Percentiles rank a stretch among this genome's conserved stretches.
Evolutionary conservation across 2,888 invertebrate genomes (phyloP).

Genomic region (Himalopsyche anomala): DNA sequence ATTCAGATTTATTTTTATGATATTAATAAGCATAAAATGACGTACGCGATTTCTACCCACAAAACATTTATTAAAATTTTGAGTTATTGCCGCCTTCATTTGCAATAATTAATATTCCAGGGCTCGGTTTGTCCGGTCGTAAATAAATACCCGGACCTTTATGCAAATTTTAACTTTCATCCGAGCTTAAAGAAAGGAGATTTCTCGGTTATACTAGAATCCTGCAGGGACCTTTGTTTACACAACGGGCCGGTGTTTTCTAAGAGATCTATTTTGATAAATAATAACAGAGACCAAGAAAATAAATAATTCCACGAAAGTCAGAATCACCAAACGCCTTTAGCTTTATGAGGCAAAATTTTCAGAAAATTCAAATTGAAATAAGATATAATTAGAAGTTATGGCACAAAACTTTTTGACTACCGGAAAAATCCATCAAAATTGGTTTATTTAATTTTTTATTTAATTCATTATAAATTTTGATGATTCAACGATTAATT

Average conservation of each 20-base stretch:
- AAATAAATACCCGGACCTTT: slow-evolving; percentile 20
- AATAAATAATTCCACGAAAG: not conserved
- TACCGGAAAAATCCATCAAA: not conserved
- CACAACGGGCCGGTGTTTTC: not conserved
- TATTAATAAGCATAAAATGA: no score
- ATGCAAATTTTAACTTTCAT: not conserved
- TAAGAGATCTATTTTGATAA: not conserved
- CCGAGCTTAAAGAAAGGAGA: slow-evolving; percentile 12
- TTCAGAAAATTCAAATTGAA: not conserved
- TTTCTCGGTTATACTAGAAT: not conserved
- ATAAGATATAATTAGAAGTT: not conserved
- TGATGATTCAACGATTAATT: not conserved
- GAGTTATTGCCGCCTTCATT: not conserved
- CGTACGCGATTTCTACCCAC: no score
- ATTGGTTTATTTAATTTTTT: not conserved
- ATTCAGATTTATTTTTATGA: no score
- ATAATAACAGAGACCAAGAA: not conserved
- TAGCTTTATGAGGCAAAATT: not conserved
- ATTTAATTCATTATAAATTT: not conserved
- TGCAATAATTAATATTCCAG: slow-evolving; percentile 10
- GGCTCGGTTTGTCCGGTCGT: slow-evolving; percentile 18
- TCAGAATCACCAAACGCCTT: not conserved
- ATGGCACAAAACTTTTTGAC: not conserved
- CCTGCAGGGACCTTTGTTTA: slow-evolving; percentile 1
- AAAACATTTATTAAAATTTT: not conserved